Evolutionary conservation across 2,888 invertebrate species (phyloP).

Genomic region (Acanthopleura granulata): DNA sequence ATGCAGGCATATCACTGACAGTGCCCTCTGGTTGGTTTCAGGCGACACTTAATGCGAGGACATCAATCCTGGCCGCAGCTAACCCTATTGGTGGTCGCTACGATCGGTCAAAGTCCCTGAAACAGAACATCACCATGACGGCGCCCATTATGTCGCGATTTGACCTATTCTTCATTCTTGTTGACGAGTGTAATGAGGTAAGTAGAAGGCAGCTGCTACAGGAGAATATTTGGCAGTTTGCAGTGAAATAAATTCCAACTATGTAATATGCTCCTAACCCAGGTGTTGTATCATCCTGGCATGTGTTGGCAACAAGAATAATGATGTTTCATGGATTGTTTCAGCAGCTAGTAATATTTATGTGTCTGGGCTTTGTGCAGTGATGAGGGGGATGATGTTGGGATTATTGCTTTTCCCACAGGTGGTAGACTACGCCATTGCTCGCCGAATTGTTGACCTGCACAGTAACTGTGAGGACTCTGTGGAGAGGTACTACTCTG

Average conservation of each 20-base stretch:
- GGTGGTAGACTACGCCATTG: constrained; percentile 96
- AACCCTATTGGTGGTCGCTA: constrained; percentile 98
- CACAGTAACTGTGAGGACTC: constrained; percentile 88
- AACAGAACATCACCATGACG: constrained; percentile 92
- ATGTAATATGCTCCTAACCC: too few relatives aligned
- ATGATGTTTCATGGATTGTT: background rate
- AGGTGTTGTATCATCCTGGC: too few relatives aligned
- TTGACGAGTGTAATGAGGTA: constrained; percentile 95
- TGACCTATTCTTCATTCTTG: constrained; percentile 97
- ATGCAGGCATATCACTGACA: too few relatives aligned
- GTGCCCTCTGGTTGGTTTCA: constrained; percentile 62
- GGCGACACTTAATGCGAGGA: constrained; percentile 97
- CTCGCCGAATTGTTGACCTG: constrained; percentile 93
- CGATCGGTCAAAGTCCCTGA: constrained; percentile 91
- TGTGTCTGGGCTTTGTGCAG: too few relatives aligned
- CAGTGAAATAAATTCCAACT: too few relatives aligned
- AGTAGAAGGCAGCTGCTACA: background rate
- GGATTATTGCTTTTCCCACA: constrained; percentile 66
- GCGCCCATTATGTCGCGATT: constrained; percentile 99
- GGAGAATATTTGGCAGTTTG: too few relatives aligned
- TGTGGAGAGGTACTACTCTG: constrained; percentile 84
- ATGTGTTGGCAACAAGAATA: background rate
- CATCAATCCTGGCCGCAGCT: constrained; percentile 97
- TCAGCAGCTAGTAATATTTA: background rate
- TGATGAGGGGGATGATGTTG: background rate